These are phyloP conservation scores for Calidris pugnax DNA, from an alignment of 2,113 vertebrate species.

Conservation along the genomic window DNA sequence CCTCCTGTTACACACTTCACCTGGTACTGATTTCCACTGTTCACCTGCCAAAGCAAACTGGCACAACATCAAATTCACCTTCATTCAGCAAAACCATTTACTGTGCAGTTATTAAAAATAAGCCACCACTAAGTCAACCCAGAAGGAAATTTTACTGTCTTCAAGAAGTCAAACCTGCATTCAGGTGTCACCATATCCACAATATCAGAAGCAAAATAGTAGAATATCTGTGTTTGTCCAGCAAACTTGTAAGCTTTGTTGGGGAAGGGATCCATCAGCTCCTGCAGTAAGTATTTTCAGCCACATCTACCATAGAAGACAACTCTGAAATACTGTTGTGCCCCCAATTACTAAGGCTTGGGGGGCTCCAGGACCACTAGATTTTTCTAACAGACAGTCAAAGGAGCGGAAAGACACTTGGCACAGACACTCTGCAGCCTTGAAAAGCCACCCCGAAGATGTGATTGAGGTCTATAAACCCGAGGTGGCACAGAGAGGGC, in stretches of 20 bases:
- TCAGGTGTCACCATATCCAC: neutral
- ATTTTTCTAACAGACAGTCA: neutral
- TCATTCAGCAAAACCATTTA: neutral
- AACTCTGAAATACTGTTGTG: neutral
- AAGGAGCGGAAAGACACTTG: neutral
- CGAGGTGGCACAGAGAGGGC: too few relatives aligned
- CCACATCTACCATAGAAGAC: neutral
- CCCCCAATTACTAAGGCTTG: neutral
- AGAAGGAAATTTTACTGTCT: neutral
- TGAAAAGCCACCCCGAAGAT: neutral
- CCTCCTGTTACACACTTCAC: neutral
- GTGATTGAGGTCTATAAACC: neutral
- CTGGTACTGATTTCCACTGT: neutral
- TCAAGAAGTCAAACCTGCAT: neutral
- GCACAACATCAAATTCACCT: neutral
- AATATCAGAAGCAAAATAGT: neutral
- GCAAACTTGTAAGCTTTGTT: neutral
- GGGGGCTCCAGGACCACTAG: neutral
- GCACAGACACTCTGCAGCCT: neutral
- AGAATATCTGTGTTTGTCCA: neutral
- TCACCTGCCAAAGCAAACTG: neutral
- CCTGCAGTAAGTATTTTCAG: neutral
- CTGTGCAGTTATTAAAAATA: neutral
- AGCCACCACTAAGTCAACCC: neutral
- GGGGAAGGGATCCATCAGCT: neutral